A percentile compares a stretch with the other conserved stretches of the same genome.
Conservation (phyloP, 2,113 vertebrate genomes). For the Macquaria australasica region DNA sequence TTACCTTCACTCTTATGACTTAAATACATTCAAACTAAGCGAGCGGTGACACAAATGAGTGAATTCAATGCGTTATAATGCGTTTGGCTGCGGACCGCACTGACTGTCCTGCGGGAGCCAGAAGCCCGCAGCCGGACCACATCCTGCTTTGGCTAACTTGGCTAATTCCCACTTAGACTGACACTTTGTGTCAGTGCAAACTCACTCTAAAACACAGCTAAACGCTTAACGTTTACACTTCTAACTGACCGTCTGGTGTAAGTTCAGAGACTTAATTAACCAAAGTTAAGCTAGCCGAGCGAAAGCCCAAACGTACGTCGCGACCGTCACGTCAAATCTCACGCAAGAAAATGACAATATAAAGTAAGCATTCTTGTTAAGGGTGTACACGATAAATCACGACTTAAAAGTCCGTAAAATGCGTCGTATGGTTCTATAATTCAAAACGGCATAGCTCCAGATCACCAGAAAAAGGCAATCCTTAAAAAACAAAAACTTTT, state of each 20-base stretch:
- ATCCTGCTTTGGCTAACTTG: not conserved
- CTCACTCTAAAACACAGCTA: not conserved
- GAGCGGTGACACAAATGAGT: too few relatives aligned
- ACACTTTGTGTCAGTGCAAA: not conserved
- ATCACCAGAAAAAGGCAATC: not conserved
- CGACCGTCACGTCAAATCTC: not conserved
- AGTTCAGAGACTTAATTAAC: not conserved
- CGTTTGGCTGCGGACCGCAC: not conserved
- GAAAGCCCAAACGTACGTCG: too few relatives aligned
- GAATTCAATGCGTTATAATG: not conserved
- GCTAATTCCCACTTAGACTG: too few relatives aligned
- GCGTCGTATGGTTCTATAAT: accelerated
- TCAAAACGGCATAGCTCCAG: not conserved
- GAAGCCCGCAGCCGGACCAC: too few relatives aligned
- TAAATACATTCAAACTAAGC: too few relatives aligned
- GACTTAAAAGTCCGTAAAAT: not conserved
- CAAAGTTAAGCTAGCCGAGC: not conserved
- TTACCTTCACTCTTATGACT: not conserved
- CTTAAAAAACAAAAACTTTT: accelerated
- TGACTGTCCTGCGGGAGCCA: not conserved
- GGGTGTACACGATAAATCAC: accelerated
- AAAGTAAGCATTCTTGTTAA: too few relatives aligned
- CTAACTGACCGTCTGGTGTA: not conserved
- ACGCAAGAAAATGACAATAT: not conserved
- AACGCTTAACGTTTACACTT: too few relatives aligned